Base-by-base conservation (phyloP, 2,888 invertebrate species). In the Trichacis sp. region DNA sequence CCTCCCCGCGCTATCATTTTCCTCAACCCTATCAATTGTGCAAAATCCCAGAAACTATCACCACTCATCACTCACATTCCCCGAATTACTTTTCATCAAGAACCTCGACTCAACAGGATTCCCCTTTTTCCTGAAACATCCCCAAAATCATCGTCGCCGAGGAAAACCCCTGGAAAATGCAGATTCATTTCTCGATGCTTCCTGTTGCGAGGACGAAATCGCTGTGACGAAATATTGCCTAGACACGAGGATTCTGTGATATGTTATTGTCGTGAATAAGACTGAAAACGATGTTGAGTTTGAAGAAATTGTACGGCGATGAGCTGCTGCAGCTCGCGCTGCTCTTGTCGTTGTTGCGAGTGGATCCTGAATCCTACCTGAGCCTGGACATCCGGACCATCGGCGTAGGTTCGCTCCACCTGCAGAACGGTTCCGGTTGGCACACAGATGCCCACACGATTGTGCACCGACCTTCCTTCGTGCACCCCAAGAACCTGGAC, bases 271-370 rank as follows among this genome's bases (percentile, higher is more conserved):
- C 40, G 36, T 14, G 15, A 18, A 40, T 47, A n/a, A 40, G 43
- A 30, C 45, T 14, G 6, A 65, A 20, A 51, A 94, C 94, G 94
- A 94, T 94, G 94, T 88, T 94, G 85, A 91, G 92, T 75, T 85
- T 93, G 75, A 94, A 94, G 86, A 94, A 94, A 84, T 86, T 93
- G 46, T 93, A 93, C 77, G 90, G 92, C 50, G 93, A 93, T 82
- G 94, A 94, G 86, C 86, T 95, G 77, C 85, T 95, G 69, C 91
- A 94, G 83, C 86, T 95, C 73, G 92, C 95, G 72, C 84, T 96
- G 82, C 88, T 95, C 72, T 86, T 95, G 76, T 92, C 95, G 83
- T 87, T 96, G 70, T 84, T 96, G 54, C 89, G 93, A 73, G 91
- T 92, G 11, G 91, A 93, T 80, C 92, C 93, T 0, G 90, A 91